phyloP scores from a whole-genome alignment of 2,888 invertebrate genomes.

The Cryptus armator region DNA sequence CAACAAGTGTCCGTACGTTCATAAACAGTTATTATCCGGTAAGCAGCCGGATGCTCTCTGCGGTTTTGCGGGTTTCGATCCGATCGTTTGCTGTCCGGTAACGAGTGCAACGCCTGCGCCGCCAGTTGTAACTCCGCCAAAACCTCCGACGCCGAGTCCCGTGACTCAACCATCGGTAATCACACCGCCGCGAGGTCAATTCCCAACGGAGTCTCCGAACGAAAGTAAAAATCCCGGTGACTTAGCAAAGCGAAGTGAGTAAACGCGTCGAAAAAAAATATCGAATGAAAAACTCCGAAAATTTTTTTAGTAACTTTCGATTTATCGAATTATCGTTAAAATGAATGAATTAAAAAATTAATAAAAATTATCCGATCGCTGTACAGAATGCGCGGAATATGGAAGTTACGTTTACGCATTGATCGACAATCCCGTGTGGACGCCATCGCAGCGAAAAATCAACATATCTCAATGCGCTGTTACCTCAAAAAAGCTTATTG shows the following conservation, averaged over 20 bases:
- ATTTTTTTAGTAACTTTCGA: background rate
- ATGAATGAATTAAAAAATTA: background rate
- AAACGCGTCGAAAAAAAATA: background rate
- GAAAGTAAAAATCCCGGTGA: conserved; percentile 30
- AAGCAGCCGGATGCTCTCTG: conserved; percentile 72
- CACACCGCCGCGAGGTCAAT: background rate
- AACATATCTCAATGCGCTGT: conserved; percentile 78
- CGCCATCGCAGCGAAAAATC: conserved; percentile 45
- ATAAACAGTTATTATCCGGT: conserved; percentile 75
- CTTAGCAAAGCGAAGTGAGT: conserved; percentile 74
- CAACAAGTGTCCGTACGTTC: conserved; percentile 72
- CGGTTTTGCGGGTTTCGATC: conserved; percentile 70
- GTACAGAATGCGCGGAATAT: conserved; percentile 81
- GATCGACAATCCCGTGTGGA: conserved; percentile 69
- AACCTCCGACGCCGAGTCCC: background rate
- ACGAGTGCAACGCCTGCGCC: conserved; percentile 9
- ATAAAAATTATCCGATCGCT: conserved; percentile 12
- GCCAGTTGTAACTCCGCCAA: conserved; percentile 1
- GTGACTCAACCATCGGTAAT: background rate
- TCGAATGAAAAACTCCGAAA: too few species aligned
- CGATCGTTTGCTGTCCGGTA: conserved; percentile 80
- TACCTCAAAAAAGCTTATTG: conserved; percentile 76
- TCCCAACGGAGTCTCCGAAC: background rate
- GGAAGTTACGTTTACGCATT: conserved; percentile 74
- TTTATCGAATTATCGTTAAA: background rate